Base-by-base conservation (phyloP, 1,140 invertebrate species). In the Zaprionus inermis region DNA sequence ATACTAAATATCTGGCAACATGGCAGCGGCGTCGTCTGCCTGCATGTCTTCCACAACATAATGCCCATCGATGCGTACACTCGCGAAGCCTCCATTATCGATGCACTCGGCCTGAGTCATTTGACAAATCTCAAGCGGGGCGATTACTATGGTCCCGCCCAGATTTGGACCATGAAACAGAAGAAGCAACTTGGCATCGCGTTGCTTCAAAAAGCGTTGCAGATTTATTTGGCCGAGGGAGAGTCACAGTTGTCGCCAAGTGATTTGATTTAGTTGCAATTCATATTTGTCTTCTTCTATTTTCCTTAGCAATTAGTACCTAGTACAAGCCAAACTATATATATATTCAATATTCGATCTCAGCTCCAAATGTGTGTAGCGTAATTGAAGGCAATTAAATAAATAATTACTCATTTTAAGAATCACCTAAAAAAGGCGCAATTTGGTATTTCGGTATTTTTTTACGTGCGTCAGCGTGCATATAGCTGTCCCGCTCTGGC, bases 41-140 rank as follows among this genome's bases (percentile, higher is more conserved):
- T 99, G 1, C 97, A 98, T 77, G 94, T 98, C 49, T 99, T 98
- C 92, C 97, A 98, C 81, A 98, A 98, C 92, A 95, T 97, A 1
- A 97, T 97, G 67, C 95, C 97, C 0, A 97, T 96, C 0, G 98
- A 99, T 93, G 98, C 98, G 3, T 97, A 96, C 79, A 98, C 97
- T 0, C 93, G 98, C 68, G 98, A 99, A 93, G 98, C 98, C 1
- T 94, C 96, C 20, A 99, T 99, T 94, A 98, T 99, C 18, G 96
- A 97, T 79, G 96, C 97, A 0, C 89, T 99, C 34, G 96, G 97
- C 79, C 71, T 97, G 11, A 83, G 93, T 2, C 96, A 96, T 84
- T 93, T 99, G 59, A 97, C 95, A 24, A 99, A 99, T 93, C 91
- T 95, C 14, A 96, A 96, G 90, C 90, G 91, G 44, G 98, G 98